phyloP scores from a whole-genome alignment of 2,888 invertebrate genomes.

The Pomacea canaliculata region DNA sequence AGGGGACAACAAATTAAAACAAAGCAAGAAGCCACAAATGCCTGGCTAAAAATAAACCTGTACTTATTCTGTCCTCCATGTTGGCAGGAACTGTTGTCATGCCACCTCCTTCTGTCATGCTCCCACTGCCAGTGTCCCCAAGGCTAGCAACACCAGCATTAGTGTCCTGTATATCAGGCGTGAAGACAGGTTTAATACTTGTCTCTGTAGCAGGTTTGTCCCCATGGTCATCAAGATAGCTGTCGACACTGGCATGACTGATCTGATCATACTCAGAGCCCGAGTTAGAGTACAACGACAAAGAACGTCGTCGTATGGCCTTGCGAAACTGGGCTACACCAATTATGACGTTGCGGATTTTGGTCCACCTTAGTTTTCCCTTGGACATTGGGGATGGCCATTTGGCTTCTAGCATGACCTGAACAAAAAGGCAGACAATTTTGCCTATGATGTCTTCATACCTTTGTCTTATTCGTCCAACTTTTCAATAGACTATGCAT shows the following conservation, averaged over 20 bases:
- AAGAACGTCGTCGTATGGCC: conserved; percentile 73
- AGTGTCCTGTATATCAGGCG: not conserved
- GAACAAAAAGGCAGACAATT: conserved; percentile 1
- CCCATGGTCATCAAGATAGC: conserved; percentile 56
- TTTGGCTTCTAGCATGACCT: conserved; percentile 89
- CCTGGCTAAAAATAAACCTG: conserved; percentile 23
- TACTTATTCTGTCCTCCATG: conserved; percentile 36
- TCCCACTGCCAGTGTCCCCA: not conserved
- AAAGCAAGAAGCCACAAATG: conserved; percentile 6
- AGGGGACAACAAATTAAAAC: not conserved
- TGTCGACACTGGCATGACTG: conserved; percentile 65
- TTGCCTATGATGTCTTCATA: not conserved
- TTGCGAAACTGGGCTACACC: conserved; percentile 90
- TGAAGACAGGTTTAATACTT: conserved; percentile 10
- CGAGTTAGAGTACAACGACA: conserved; percentile 66
- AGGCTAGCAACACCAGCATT: not conserved
- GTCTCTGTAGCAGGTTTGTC: conserved; percentile 26
- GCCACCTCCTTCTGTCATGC: not conserved
- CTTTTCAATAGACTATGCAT: not conserved
- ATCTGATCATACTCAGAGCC: conserved; percentile 66
- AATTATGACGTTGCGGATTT: conserved; percentile 89
- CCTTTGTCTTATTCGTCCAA: not conserved
- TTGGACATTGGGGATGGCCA: conserved; percentile 87
- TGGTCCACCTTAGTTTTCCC: conserved; percentile 91
- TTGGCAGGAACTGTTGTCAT: conserved; percentile 18